These are phyloP conservation scores for Lanistes nyassanus DNA, from an alignment of 1,140 invertebrate genomes.

Conservation along the genomic window DNA sequence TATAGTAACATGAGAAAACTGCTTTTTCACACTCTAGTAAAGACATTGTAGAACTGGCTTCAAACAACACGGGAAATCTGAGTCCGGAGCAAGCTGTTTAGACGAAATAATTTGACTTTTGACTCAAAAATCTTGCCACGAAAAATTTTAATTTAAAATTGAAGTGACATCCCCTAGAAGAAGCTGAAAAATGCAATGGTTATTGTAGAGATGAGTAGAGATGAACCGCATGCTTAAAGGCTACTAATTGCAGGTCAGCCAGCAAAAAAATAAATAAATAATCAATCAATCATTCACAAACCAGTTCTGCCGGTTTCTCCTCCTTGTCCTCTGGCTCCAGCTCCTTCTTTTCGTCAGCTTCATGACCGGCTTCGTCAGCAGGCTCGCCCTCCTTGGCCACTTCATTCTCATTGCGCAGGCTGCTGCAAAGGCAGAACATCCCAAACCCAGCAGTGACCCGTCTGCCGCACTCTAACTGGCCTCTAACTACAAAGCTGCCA, in stretches of 20 bases:
- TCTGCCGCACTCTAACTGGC: too few species aligned
- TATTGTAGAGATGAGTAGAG: background rate
- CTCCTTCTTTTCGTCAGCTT: conserved; percentile 12
- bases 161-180: too few species aligned
- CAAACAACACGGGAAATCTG: too few species aligned
- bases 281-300: background rate
- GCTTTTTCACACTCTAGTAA: too few species aligned
- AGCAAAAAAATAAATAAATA: background rate
- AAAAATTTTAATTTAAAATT: background rate
- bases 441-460: too few species aligned
- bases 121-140: background rate
- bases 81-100: too few species aligned
- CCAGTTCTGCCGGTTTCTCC: background rate
- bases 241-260: background rate
- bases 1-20: too few species aligned
- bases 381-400: conserved; percentile 5
- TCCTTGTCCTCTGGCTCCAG: conserved; percentile 26
- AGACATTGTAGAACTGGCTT: too few species aligned
- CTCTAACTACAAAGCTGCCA: too few species aligned
- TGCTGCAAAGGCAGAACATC: conserved; percentile 1
- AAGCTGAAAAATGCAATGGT: background rate
- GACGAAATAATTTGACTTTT: too few species aligned
- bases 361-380: background rate
- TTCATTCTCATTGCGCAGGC: conserved; percentile 18
- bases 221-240: background rate